Evolutionary conservation across 2,888 invertebrate genomes (phyloP), one percentile per base, ranked within the genome.

Genomic region (Volucella zonaria): DNA sequence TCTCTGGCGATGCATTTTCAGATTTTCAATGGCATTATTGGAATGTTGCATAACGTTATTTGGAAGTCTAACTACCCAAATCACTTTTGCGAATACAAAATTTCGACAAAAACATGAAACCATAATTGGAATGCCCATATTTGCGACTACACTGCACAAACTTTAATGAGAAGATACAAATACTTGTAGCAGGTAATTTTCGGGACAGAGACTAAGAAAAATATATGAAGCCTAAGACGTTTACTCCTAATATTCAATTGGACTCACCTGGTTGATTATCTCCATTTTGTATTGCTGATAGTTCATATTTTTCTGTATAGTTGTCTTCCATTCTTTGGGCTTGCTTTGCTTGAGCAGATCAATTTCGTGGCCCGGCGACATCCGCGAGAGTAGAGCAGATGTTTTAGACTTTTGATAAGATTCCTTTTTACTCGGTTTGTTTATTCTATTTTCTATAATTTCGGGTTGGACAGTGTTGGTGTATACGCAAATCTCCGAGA

Each of bases 271-370:
- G 88, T 90, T 90, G 79, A 92, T 90, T 79, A 91, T 89, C 87
- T 92, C 91, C 88, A 90, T 89, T 89, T 91, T 92, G 88, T 90
- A 89, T 87, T 90, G 90, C 87, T 90, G 90, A 88, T 89, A 90
- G 89, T 90, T 90, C 82, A 86, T 86, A 74, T 64, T 82, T 45
- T 62, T 82, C 43, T 62, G 74, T 23, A 54, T 78, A 47, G 71
- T 79, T 68, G 66, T 42, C 87, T 86, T 82, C 74, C 82, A 82
- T 74, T 85, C 89, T 89, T 89, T 87, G 87, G 88, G 87, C 87
- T 87, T 87, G 86, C 87, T 88, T 87, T 86, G 76, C 89, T 90
- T 78, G 88, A 89, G 15, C 88, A 88, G 51, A 89, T 90, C 88
- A 89, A 89, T 82, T 88, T 75, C 88, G 87, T 86, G 81, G 87